Base-by-base conservation (phyloP, 2,888 invertebrate species). In the Macrostomum cliftonense region DNA sequence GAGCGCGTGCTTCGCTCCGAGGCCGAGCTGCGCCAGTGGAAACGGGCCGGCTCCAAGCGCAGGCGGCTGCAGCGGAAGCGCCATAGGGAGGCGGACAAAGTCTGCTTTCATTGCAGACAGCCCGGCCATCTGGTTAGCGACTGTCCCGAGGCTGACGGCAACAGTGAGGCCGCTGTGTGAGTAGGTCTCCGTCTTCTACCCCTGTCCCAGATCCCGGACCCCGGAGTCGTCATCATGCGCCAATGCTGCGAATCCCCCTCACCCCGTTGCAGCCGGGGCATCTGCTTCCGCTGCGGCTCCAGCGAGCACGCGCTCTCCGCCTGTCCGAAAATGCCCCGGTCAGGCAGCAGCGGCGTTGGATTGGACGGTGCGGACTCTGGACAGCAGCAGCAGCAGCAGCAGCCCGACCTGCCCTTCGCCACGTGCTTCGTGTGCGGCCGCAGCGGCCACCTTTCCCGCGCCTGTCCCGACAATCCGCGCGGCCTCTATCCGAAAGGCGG, bases 261-360 rank as follows among this genome's bases (percentile, higher is more conserved):
- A n/a, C n/a, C n/a, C 28, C 28, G 28, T 28, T 12, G 43, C n/a
- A 65, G 63, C 12, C 61, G 62, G 2, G 82, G 82, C 9, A 77
- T 85, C 44, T 86, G 86, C 62, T 86, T 82, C 62, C 85, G 85
- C 67, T 87, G 87, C 70, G 87, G 87, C 1, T 85, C 85, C 0
- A 82, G 82, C 4, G 86, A 86, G 64, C 87, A 87, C 63, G 78
- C 77, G 12, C 79, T 80, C 59, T 55, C 60, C 36, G 54, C 57
- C 12, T 70, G 70, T 52, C 53, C 55, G 55, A 21, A 55, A 51
- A 47, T 42, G 50, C 44, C 37, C 56, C 47, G 47, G 42, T 28
- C 43, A 17, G 11, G 39, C 39, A 17, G 42, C 47, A 42, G 42
- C 46, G 50, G 37, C 11, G 12, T 37, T 37, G 28, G 7, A 9